A percentile compares a stretch with the other conserved stretches of the same genome.
phyloP scores from a whole-genome alignment of 1,140 invertebrate species.

The Acromyrmex charruanus region DNA sequence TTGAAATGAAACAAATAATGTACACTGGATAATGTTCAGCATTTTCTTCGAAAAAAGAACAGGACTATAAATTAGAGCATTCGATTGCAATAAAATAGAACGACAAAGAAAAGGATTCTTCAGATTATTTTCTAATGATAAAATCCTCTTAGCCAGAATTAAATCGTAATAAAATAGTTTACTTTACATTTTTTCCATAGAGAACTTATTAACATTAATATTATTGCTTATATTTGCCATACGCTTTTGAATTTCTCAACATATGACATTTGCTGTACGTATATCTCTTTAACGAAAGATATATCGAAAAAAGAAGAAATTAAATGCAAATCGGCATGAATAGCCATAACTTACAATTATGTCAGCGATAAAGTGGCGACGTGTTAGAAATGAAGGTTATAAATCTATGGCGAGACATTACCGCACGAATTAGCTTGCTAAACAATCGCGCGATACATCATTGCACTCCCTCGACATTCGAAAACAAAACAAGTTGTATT shows the following conservation, averaged over 20 bases:
- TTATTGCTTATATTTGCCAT: background rate
- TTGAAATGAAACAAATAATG: no score
- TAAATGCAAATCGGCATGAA: background rate
- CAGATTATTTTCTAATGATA: background rate
- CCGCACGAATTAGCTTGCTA: background rate
- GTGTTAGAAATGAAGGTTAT: conserved; percentile 9
- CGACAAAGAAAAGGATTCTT: background rate
- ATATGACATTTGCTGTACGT: background rate
- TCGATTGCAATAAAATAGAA: background rate
- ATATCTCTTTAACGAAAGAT: background rate
- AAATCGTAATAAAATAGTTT: background rate
- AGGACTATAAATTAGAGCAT: background rate
- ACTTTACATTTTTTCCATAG: background rate
- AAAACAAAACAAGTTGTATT: background rate
- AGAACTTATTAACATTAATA: background rate
- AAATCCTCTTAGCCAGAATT: background rate
- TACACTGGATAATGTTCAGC: no score
- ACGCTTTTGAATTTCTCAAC: background rate
- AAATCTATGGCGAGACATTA: background rate
- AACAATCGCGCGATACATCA: conserved; percentile 24
- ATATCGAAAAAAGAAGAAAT: background rate
- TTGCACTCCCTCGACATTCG: background rate
- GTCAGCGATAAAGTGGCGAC: background rate
- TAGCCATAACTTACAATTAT: conserved; percentile 44
- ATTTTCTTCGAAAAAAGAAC: no score